phyloP scores from a whole-genome alignment of 2,113 vertebrate genomes.

The Argyrosomus japonicus region DNA sequence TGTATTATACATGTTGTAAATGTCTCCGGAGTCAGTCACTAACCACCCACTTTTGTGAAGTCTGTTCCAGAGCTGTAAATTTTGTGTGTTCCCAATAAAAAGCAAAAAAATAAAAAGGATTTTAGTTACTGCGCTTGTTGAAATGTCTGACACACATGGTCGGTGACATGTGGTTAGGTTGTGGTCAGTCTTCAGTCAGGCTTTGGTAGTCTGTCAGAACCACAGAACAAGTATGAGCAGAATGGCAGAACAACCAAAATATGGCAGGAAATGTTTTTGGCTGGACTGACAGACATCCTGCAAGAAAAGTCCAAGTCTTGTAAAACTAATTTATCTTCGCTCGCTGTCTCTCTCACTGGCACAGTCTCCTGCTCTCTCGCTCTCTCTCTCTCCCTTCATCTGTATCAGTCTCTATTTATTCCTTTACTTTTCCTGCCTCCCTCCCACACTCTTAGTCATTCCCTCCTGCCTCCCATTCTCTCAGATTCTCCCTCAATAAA shows the following conservation, averaged over 20 bases:
- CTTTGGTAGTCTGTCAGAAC: conserved; percentile 45
- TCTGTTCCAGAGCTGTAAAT: conserved; percentile 24
- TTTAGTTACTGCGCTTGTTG: conserved; percentile 34
- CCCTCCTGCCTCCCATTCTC: conserved; percentile 26
- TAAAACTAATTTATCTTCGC: conserved; percentile 27
- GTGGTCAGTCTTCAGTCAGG: conserved; percentile 20
- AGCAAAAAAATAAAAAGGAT: neutral
- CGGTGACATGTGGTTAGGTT: conserved; percentile 29
- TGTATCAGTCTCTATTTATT: conserved; percentile 47
- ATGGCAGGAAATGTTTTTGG: conserved; percentile 35
- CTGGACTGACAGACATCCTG: conserved; percentile 1
- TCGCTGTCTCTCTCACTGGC: neutral
- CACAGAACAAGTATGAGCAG: conserved; percentile 1
- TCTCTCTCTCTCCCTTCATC: conserved; percentile 26
- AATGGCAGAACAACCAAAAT: conserved; percentile 16
- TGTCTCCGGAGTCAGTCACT: neutral
- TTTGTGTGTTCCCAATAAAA: conserved; percentile 26
- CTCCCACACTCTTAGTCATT: conserved; percentile 51
- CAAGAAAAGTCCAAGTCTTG: conserved; percentile 28
- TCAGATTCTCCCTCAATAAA: conserved; percentile 38
- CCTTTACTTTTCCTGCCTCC: conserved; percentile 25
- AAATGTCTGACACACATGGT: conserved; percentile 38
- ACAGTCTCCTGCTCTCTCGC: conserved; percentile 7
- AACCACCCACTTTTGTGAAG: conserved; percentile 18
- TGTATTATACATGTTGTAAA: conserved; percentile 9